Percentiles rank a stretch among this genome's conserved stretches.
Conservation (phyloP, 2,113 vertebrate genomes). For the Parotia lawesii region DNA sequence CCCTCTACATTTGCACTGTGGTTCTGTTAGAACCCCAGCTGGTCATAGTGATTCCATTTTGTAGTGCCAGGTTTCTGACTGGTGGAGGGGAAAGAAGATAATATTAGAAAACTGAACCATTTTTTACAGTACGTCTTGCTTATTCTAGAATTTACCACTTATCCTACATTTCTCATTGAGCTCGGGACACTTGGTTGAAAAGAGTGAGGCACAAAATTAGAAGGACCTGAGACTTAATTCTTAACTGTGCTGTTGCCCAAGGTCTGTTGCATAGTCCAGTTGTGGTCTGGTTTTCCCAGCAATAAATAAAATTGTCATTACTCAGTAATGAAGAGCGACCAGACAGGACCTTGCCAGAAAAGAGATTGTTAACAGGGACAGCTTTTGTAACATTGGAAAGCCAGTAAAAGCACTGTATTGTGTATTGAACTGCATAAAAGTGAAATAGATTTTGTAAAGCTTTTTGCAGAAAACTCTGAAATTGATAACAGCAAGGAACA, state of each 20-base stretch:
- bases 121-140: not conserved
- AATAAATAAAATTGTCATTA: not conserved
- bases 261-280: not conserved
- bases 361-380: not conserved
- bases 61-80: not conserved
- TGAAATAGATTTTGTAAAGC: not conserved
- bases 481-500: not conserved
- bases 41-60: not conserved
- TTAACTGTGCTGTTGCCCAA: not conserved
- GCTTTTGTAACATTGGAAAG: not conserved
- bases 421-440: not conserved
- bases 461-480: not conserved
- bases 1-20: not conserved
- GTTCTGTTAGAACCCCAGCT: not conserved
- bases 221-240: not conserved
- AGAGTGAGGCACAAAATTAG: not conserved
- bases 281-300: not conserved
- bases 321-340: not conserved
- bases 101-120: not conserved
- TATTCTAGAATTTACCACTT: not conserved
- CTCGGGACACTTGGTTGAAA: not conserved
- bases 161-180: not conserved
- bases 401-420: not conserved
- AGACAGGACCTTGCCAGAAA: not conserved
- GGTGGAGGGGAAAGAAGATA: not conserved